Evolutionary conservation across 1,140 invertebrate genomes (phyloP).

Genomic region (Aradophagus sp.): DNA sequence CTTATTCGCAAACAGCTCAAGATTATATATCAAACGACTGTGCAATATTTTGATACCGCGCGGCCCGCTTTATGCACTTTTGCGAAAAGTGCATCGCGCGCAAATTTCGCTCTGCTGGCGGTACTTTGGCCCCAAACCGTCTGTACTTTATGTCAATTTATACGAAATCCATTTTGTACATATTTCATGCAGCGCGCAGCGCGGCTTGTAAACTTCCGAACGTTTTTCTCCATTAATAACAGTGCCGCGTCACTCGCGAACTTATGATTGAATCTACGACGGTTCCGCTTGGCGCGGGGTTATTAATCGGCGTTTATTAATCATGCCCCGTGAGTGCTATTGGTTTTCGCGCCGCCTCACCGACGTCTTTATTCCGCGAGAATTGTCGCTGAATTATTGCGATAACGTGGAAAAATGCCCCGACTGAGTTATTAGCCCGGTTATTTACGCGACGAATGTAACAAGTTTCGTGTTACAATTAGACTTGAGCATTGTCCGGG

Average conservation of each 20-base stretch:
- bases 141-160: conserved; percentile 36
- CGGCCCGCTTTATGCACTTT: conserved; percentile 13
- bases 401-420: no score
- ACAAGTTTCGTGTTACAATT: no score
- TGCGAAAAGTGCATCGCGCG: conserved; percentile 14
- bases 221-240: conserved; percentile 22
- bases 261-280: conserved; percentile 26
- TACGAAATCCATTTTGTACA: conserved; percentile 29
- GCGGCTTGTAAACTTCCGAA: conserved; percentile 9
- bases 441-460: no score
- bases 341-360: conserved; percentile 9
- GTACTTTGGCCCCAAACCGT: conserved; percentile 25
- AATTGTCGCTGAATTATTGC: no score
- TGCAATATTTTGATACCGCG: conserved; percentile 30
- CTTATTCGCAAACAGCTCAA: conserved; percentile 29
- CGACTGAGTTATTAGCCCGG: no score
- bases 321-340: conserved; percentile 1
- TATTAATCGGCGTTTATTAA: conserved; percentile 23
- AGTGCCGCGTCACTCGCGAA: conserved; percentile 10
- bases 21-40: conserved; percentile 35
- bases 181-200: conserved; percentile 20
- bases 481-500: no score
- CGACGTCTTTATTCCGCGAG: no score
- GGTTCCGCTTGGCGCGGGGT: conserved; percentile 6
- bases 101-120: conserved; percentile 11